Base-by-base conservation (phyloP, 1,140 invertebrate species). In the Megalopta genalis region DNA sequence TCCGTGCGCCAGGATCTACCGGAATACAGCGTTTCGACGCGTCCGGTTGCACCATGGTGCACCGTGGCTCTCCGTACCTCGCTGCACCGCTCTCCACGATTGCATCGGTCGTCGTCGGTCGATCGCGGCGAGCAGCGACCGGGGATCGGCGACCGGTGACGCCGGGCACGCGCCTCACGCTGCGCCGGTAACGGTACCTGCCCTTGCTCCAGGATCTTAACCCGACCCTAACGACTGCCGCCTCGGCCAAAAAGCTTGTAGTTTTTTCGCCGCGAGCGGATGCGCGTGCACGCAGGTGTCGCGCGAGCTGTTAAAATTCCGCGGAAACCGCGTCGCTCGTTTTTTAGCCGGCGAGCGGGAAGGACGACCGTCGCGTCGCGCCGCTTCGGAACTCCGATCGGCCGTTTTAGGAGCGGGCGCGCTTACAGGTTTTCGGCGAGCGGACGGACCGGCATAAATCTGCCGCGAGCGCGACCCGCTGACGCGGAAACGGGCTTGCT, bases 101-200 rank as follows among this genome's bases (percentile, higher is more conserved):
- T n/a, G n/a, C n/a, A n/a, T n/a, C n/a, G n/a, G n/a, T n/a, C n/a
- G n/a, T n/a, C n/a, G n/a, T n/a, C n/a, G n/a, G 32, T 2, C 32
- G 32, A 32, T 4, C 32, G 32, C 32, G 32, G 32, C 32, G 32
- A 32, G 1, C 32, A 4, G 32, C 32, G 32, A 32, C 32, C 32
- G 32, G 32, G 1, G 32, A 32, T 4, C 32, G 32, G 32, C 32
- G 32, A 32, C 32, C 4, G 86, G 71, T 87, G 87, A 88, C 87
- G 83, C 78, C 42, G 66, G 89, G 87, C 89, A 88, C 89, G 89
- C 81, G 88, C 85, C 87, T 74, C 89, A 88, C 76, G 89, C 89
- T 89, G 87, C 64, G 89, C 79, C 67, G 9, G 78, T 89, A 90
- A 90, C 87, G 83, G 87, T 79, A 85, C 84, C 78, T 68, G 76